Base-by-base conservation (phyloP, 1,140 invertebrate species). In the Mamestra configurata region DNA sequence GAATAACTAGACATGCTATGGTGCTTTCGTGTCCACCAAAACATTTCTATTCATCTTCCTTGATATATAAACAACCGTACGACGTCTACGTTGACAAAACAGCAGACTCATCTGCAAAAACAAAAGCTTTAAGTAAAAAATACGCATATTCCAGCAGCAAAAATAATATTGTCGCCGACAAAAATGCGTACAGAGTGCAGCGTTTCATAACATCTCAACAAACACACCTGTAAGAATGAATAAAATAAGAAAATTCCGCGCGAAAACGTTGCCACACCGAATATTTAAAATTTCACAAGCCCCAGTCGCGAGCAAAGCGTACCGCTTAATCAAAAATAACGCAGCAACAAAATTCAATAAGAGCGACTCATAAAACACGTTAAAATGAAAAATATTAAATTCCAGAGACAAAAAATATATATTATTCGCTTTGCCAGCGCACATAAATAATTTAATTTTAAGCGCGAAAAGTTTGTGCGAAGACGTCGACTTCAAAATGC, bases 381-480 rank as follows among this genome's bases (percentile, higher is more conserved):
- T 81, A 85, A 88, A 89, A 90, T 89, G 87, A 86, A 88, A 91
- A 89, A 89, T 89, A 89, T 89, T 85, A 89, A 88, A 91, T 88
- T 89, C 88, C 88, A 82, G 71, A 84, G 87, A 89, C 84, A 88
- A 88, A 86, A 90, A 86, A 86, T 86, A 86, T 79, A 86, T 85
- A 84, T 89, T 87, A 85, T 84, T 88, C 83, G 79, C 75, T 76
- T 68, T 49, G 68, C 55, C 68, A 53, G 72, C 68, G 82, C 76
- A 73, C 79, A 82, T 89, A 86, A 88, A 89, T 88, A 86, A 87
- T 87, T 87, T 88, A 84, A 89, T 88, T 89, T 88, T 79, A 82
- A 83, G 76, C 35, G 76, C 40, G 51, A 40, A 53, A 73, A 77
- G 61, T 79, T 79, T 61, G 40, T 18, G 57, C 37, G 20, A 64